Conservation (phyloP, 2,888 invertebrate genomes). For the Microctonus brassicae region DNA sequence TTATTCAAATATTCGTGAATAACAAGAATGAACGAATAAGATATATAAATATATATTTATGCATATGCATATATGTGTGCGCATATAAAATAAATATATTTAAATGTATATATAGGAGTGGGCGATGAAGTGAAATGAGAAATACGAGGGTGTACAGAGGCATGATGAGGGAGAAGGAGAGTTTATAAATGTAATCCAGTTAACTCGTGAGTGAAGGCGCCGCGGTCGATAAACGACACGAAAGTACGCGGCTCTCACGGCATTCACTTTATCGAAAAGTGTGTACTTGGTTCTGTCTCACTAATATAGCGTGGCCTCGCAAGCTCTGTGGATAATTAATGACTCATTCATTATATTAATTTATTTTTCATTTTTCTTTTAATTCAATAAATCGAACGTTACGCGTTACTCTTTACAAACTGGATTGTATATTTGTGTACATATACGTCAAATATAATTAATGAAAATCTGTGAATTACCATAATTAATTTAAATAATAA, state of each 20-base stretch:
- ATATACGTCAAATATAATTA: too few species aligned
- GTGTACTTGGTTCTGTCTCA: constrained; percentile 32
- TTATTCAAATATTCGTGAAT: constrained; percentile 40
- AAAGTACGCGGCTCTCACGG: constrained; percentile 47
- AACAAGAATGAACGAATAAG: not conserved
- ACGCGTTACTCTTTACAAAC: too few species aligned
- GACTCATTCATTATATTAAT: constrained; percentile 26
- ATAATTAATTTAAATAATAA: not conserved
- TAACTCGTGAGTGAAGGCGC: constrained; percentile 50
- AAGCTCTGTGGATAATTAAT: constrained; percentile 35
- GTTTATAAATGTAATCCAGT: constrained; percentile 52
- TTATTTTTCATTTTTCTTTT: not conserved
- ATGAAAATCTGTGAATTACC: not conserved
- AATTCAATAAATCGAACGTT: not conserved
- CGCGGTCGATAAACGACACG: constrained; percentile 53
- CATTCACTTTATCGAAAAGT: constrained; percentile 46
- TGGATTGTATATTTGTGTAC: too few species aligned
- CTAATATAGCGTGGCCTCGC: too few species aligned
- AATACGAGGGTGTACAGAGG: not conserved
- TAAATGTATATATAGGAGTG: constrained; percentile 2
- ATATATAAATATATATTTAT: not conserved
- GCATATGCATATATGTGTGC: not conserved
- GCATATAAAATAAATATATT: too few species aligned
- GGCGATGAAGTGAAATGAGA: not conserved
- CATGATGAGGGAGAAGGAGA: constrained; percentile 4